Evolutionary conservation across 1,140 invertebrate genomes (phyloP).

Genomic region (Himalopsyche phryganea): DNA sequence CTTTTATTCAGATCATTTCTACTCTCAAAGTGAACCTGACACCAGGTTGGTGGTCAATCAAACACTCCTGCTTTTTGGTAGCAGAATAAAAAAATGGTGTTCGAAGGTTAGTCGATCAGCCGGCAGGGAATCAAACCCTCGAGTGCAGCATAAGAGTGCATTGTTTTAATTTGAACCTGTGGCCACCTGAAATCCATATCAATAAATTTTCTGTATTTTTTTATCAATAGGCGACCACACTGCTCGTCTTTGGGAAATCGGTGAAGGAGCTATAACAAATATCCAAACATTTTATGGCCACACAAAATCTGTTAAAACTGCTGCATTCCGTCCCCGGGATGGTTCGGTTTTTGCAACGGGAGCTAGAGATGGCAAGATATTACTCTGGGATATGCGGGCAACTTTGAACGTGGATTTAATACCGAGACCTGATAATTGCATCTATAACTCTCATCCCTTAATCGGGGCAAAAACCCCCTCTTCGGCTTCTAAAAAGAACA

Average conservation of each 20-base stretch:
- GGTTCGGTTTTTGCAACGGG: constrained; percentile 78
- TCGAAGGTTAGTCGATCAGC: too few species aligned
- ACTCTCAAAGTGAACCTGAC: too few species aligned
- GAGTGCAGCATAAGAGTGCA: too few species aligned
- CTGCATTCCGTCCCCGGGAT: constrained; percentile 65
- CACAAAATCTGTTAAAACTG: constrained; percentile 74
- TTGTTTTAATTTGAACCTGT: too few species aligned
- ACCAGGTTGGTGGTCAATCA: too few species aligned
- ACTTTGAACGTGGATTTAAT: constrained; percentile 46
- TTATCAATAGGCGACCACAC: constrained; percentile 69
- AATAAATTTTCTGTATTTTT: constrained; percentile 10
- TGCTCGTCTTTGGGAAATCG: constrained; percentile 69
- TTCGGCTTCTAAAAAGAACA: constrained; percentile 45
- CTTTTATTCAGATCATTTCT: too few species aligned
- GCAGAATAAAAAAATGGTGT: too few species aligned
- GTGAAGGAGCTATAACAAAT: constrained; percentile 40
- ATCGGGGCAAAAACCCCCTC: constrained; percentile 48
- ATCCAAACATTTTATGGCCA: constrained; percentile 67
- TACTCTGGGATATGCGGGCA: constrained; percentile 76
- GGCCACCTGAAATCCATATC: constrained; percentile 1
- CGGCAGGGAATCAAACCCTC: too few species aligned
- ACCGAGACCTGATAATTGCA: constrained; percentile 60
- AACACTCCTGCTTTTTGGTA: too few species aligned
- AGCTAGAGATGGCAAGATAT: constrained; percentile 77
- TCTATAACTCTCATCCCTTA: constrained; percentile 58